A percentile compares a stretch with the other conserved stretches of the same genome.
These are phyloP conservation scores for Drosophila pruinosa DNA, from an alignment of 1,140 invertebrate genomes.

Conservation along the genomic window DNA sequence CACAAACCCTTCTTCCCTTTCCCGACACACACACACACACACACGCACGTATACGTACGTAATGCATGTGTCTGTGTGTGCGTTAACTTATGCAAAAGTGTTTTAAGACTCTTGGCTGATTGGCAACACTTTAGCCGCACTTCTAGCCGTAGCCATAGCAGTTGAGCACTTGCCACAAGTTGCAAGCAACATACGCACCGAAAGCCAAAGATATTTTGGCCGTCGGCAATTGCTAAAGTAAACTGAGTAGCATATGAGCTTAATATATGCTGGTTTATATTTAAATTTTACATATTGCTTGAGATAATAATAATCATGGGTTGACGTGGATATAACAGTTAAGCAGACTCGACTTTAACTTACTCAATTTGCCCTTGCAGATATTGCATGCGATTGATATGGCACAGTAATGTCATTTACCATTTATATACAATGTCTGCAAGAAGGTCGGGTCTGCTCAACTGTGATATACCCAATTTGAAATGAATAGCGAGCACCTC, in stretches of 20 bases:
- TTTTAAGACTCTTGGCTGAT: slow-evolving; percentile 70
- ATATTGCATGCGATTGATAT: no score
- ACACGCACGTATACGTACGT: not conserved
- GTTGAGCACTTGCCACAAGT: not conserved
- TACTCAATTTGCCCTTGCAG: no score
- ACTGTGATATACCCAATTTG: no score
- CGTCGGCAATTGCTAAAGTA: slow-evolving; percentile 9
- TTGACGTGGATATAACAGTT: no score
- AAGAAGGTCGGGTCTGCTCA: no score
- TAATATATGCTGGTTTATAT: not conserved
- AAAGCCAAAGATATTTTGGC: slow-evolving; percentile 2
- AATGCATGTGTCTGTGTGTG: slow-evolving; percentile 29
- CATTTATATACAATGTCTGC: no score
- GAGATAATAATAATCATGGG: not conserved
- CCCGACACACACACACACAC: not conserved
- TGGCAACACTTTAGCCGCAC: slow-evolving; percentile 37
- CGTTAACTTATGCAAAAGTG: slow-evolving; percentile 65
- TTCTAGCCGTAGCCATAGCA: no score
- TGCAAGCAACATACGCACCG: not conserved
- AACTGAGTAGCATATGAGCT: not conserved
- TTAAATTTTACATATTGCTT: not conserved
- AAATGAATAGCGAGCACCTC: no score
- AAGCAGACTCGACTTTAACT: no score
- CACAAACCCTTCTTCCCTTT: not conserved
- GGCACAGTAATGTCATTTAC: no score